Percentiles rank a stretch among this genome's conserved stretches.
These are phyloP conservation scores for Pheosia tremula DNA, from an alignment of 2,888 invertebrate genomes.

Conservation along the genomic window DNA sequence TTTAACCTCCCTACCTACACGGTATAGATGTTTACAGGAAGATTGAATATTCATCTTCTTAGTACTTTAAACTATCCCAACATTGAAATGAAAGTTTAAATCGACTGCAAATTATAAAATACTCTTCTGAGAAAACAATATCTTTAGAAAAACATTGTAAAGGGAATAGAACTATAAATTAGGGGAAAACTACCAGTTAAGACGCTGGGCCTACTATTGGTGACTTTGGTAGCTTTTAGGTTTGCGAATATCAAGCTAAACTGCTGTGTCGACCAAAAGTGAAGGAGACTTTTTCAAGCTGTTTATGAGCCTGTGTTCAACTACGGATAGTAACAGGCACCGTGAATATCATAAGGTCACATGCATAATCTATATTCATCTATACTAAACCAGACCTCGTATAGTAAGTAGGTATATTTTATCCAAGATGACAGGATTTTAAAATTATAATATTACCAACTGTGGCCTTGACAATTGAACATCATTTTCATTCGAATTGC, in stretches of 20 bases:
- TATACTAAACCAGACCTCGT: neutral
- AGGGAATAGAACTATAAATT: too few species aligned
- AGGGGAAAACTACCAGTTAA: too few species aligned
- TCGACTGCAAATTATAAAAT: too few species aligned
- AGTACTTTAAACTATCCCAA: too few species aligned
- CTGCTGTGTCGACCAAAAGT: too few species aligned
- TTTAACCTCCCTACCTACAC: neutral
- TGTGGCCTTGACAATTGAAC: constrained; percentile 52
- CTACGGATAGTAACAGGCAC: neutral
- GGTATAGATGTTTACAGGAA: neutral
- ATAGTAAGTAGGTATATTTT: constrained; percentile 1
- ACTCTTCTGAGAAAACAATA: too few species aligned
- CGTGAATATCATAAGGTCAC: neutral
- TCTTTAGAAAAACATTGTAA: too few species aligned
- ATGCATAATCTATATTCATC: neutral
- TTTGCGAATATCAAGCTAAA: too few species aligned
- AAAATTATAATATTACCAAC: constrained; percentile 26
- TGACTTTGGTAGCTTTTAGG: too few species aligned
- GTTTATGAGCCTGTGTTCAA: neutral
- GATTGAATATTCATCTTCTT: neutral
- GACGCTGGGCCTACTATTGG: too few species aligned
- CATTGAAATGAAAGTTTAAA: too few species aligned
- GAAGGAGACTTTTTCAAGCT: too few species aligned
- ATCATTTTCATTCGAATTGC: constrained; percentile 43
- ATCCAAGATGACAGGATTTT: neutral